phyloP scores from a whole-genome alignment of 2,113 vertebrate species.

The Oryzias javanicus region DNA sequence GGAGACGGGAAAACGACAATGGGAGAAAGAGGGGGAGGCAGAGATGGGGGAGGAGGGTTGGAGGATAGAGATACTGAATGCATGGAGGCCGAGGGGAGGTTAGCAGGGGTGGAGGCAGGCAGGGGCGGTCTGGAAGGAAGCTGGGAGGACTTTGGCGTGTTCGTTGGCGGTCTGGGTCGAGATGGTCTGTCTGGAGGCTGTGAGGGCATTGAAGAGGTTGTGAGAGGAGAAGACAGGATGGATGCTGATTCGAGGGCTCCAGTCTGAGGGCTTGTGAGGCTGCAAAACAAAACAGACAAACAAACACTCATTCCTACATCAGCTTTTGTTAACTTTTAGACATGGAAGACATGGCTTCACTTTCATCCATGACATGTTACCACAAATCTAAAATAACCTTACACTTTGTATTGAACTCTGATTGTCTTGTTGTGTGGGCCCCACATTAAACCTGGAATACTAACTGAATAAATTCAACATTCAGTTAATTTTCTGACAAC shows the following conservation, averaged over 20 bases:
- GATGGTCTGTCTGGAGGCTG: constrained; percentile 36
- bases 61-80: neutral
- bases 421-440: too few relatives aligned
- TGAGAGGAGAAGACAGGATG: constrained; percentile 18
- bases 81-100: constrained; percentile 34
- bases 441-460: too few relatives aligned
- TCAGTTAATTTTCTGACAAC: too few relatives aligned
- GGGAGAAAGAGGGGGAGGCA: constrained; percentile 16
- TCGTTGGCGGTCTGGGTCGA: constrained; percentile 48
- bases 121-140: constrained; percentile 39
- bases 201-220: constrained; percentile 17
- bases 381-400: too few relatives aligned
- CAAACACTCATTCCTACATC: neutral
- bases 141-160: constrained; percentile 28
- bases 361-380: too few relatives aligned
- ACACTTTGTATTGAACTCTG: too few relatives aligned
- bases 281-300: constrained; percentile 15
- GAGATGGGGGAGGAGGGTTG: constrained; percentile 5
- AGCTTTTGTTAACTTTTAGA: neutral
- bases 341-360: too few relatives aligned
- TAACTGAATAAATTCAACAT: too few relatives aligned
- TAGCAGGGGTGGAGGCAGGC: constrained; percentile 34
- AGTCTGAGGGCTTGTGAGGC: constrained; percentile 45
- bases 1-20: constrained; percentile 1
- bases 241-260: constrained; percentile 20